Percentiles rank a stretch among this genome's conserved stretches.
Evolutionary conservation across 2,797 vertebrate genomes (phyloP).

Genomic region (Serranus cabrilla): DNA sequence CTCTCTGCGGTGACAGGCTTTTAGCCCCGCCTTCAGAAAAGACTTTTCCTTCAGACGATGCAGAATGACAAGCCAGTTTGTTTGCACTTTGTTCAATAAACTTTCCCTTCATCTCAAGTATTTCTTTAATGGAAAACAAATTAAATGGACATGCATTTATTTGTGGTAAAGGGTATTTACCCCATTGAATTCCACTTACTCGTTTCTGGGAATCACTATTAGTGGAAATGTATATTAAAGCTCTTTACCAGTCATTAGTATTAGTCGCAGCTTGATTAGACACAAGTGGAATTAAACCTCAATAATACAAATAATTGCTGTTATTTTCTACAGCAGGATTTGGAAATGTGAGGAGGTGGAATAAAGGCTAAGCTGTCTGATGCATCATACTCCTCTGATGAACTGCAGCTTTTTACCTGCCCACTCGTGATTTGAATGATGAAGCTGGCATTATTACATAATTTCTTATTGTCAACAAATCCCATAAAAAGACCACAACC

Average conservation of each 20-base stretch:
- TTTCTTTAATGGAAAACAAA: neutral
- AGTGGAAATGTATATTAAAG: neutral
- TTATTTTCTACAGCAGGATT: neutral
- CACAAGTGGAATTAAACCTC: neutral
- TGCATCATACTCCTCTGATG: neutral
- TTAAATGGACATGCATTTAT: neutral
- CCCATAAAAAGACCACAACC: no score
- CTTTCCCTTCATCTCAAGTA: neutral
- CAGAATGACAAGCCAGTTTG: no score
- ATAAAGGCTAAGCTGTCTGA: slow-evolving; percentile 6
- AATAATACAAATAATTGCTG: neutral
- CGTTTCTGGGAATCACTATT: neutral
- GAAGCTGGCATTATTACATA: no score
- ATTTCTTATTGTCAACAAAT: no score
- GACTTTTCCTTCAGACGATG: no score
- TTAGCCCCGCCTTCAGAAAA: no score
- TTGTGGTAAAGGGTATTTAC: neutral
- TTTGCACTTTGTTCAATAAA: neutral
- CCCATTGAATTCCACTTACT: neutral
- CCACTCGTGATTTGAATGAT: neutral
- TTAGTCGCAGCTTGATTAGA: neutral
- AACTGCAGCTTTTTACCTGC: slow-evolving; percentile 9
- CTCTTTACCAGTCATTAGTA: neutral
- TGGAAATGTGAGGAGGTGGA: neutral
- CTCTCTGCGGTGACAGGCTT: no score